Base-by-base conservation (phyloP, 2,113 vertebrate genomes). In the Semnornis frantzii region DNA sequence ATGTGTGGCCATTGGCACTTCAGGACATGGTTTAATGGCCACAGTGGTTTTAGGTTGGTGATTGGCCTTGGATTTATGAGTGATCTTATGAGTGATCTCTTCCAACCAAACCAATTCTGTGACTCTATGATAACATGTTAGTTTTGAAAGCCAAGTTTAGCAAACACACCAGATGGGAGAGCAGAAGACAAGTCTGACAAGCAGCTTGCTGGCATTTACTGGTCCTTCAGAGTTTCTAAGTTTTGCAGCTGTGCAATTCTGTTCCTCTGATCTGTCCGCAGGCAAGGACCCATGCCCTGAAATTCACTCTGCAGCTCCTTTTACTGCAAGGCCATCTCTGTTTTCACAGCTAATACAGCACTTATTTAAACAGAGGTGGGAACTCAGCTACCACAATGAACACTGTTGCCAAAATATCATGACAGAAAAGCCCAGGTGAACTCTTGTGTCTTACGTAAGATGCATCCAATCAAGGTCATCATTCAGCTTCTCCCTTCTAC, bases 91-190 rank as follows among this genome's bases (percentile, higher is more conserved):
- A n/a, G n/a, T n/a, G n/a, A n/a, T n/a, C 50, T 52, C 25, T 52
- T 25, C 50, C 50, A 52, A 52, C 50, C 50, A 52, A 24, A 25
- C 11, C 50, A 25, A 52, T 12, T 23, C 50, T 52, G 24, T 24
- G 48, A 50, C 11, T 50, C 48, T 50, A 12, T 23, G 21, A 50
- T 14, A 81, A 60, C 27, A 50, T 8, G 10, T 19, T 73, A 69
- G 76, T 65, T 89, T 82, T 55, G 24, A 91, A 95, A 91, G 57
- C 42, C 85, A 89, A 39, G 59, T 82, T 92, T 85, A 91, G 65
- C 46, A 89, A 79, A 87, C 34, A 54, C 63, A 89, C 37, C 71
- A 95, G 80, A 84, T 83, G 72, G 69, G 12, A 94, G 13, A 92
- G 25, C 37, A 92, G 78, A 89, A 93, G 74, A 85, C 28, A 60